Base-by-base conservation (phyloP, 2,888 invertebrate species). In the Troides helena region DNA sequence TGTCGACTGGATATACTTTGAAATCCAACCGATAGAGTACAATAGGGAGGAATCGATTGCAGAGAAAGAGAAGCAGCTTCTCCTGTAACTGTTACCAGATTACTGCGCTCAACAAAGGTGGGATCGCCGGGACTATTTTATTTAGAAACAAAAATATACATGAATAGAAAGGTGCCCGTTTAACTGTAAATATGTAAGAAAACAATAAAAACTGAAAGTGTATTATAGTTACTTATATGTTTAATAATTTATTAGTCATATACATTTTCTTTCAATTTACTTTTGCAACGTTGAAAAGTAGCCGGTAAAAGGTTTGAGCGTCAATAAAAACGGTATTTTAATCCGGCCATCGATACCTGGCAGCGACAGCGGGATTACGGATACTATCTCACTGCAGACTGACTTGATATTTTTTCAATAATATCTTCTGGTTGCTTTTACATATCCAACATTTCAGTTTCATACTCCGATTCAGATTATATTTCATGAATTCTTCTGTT, bases 251-350 rank as follows among this genome's bases (percentile, higher is more conserved):
- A 53, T 53, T 8, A 30, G 25, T 21, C 30, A 30, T 53, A n/a
- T 7, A 62, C 8, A 12, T 21, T 61, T 46, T 36, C n/a, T n/a
- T 62, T 61, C 23, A 23, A n/a, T 57, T 57, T 56, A 36, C n/a
- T 4, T 56, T 65, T 60, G n/a, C 18, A 61, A 62, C 7, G 46
- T 17, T 53, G 75, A 76, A 76, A 78, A 77, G 77, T 75, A 84
- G 83, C 81, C 76, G 75, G 76, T 76, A 78, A 82, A 83, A 81
- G 84, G 82, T 82, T 85, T 82, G 83, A 86, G 81, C 81, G 86
- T 88, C 89, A 88, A 84, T 85, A 84, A 86, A 87, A 90, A 88
- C 85, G 82, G 86, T 88, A 87, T 88, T 88, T 89, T 90, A 90
- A 92, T 90, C 90, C 90, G 78, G 82, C 81, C 88, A 87, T 89